phyloP scores from a whole-genome alignment of 1,140 invertebrate species.

The Magallana gigas region DNA sequence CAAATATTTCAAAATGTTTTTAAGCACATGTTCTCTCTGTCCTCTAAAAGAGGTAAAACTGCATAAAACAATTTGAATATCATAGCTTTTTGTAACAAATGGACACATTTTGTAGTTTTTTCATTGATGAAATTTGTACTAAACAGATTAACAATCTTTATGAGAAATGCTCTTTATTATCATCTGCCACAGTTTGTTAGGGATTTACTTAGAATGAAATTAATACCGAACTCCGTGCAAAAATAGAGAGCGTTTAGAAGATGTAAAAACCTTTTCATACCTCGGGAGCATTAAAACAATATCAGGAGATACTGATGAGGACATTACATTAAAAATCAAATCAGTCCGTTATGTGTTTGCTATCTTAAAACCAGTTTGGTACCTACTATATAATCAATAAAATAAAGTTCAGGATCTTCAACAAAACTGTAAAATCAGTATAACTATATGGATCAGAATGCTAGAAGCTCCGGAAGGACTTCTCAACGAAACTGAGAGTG shows the following conservation, averaged over 20 bases:
- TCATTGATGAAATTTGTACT: no score
- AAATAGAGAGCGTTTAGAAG: background rate
- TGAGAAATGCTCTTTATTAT: no score
- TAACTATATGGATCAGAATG: conserved; percentile 33
- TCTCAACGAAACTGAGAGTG: no score
- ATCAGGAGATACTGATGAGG: conserved; percentile 2
- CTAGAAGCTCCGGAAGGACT: background rate
- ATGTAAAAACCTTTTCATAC: conserved; percentile 9
- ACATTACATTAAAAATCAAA: background rate
- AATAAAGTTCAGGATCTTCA: conserved; percentile 5
- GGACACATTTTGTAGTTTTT: no score
- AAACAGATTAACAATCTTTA: no score
- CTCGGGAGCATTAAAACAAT: background rate
- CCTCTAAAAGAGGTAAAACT: no score
- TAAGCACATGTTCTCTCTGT: no score
- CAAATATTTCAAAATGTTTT: no score
- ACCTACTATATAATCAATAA: background rate
- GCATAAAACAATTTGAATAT: no score
- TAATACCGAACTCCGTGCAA: background rate
- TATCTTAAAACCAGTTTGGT: conserved; percentile 16
- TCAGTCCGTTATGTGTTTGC: conserved; percentile 15
- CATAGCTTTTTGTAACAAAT: no score
- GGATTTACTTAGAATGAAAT: no score
- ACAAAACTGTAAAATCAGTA: conserved; percentile 42
- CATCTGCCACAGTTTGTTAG: no score